These are phyloP conservation scores for Piprites chloris DNA, from an alignment of 2,113 vertebrate genomes.

Conservation along the genomic window DNA sequence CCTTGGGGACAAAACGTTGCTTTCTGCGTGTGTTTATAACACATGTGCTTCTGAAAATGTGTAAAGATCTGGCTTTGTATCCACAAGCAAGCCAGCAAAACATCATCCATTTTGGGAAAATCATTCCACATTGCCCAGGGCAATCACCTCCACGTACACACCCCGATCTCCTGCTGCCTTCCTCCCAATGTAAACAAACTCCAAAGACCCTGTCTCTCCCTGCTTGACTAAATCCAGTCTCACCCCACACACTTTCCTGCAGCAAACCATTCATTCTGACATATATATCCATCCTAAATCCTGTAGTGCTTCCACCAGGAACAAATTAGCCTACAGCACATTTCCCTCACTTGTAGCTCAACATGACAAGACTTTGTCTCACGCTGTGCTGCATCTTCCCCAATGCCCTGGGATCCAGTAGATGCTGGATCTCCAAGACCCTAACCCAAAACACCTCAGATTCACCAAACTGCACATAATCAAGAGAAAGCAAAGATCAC, in stretches of 20 bases:
- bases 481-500: background rate
- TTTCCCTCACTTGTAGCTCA: background rate
- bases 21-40: background rate
- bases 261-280: background rate
- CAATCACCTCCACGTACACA: background rate
- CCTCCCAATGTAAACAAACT: background rate
- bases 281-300: background rate
- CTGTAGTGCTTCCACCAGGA: background rate
- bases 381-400: background rate
- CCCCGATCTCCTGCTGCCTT: background rate
- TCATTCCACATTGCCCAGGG: background rate
- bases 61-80: background rate
- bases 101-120: background rate
- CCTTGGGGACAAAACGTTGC: background rate
- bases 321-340: background rate
- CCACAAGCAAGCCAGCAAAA: background rate
- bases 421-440: background rate
- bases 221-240: background rate
- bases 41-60: fast-evolving
- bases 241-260: background rate
- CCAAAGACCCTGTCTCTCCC: background rate
- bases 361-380: background rate
- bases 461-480: background rate
- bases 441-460: background rate
- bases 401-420: background rate